A percentile compares a stretch with the other conserved stretches of the same genome.
These are phyloP conservation scores for Varanus komodoensis DNA, from an alignment of 2,113 vertebrate genomes.

Conservation along the genomic window DNA sequence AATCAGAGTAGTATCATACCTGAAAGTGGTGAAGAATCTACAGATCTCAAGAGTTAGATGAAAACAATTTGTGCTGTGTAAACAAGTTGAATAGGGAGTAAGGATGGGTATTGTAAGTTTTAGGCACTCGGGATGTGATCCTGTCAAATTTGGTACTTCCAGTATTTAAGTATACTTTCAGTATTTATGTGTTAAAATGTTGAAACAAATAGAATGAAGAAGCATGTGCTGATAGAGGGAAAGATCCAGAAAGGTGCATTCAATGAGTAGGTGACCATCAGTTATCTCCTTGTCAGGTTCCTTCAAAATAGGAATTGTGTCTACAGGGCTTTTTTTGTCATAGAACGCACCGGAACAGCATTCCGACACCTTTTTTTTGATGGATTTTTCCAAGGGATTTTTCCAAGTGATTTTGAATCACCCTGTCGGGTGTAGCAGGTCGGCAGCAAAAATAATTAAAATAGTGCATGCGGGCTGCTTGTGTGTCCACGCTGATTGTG, in stretches of 20 bases:
- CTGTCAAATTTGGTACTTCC: fast-evolving
- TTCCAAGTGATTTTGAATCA: no score
- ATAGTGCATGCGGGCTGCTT: no score
- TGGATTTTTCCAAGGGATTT: no score
- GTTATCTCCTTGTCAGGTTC: neutral
- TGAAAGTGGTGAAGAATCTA: neutral
- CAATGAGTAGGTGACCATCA: neutral
- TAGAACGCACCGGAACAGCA: no score
- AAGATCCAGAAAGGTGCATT: fast-evolving
- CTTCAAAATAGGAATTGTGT: fast-evolving
- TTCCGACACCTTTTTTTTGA: no score
- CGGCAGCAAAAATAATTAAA: no score
- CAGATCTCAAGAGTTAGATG: neutral
- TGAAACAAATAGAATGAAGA: neutral
- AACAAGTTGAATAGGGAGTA: neutral
- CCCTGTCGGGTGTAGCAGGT: no score
- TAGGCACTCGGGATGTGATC: neutral
- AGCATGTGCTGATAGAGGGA: neutral
- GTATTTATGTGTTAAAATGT: neutral
- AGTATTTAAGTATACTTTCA: fast-evolving
- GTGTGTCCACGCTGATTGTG: no score
- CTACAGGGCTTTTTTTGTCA: no score
- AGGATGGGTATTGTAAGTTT: neutral
- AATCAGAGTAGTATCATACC: neutral
- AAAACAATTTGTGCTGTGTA: neutral